Percentiles rank a stretch among this genome's conserved stretches.
These are phyloP conservation scores for Drosophila seguyi DNA, from an alignment of 1,140 invertebrate species.

Conservation along the genomic window DNA sequence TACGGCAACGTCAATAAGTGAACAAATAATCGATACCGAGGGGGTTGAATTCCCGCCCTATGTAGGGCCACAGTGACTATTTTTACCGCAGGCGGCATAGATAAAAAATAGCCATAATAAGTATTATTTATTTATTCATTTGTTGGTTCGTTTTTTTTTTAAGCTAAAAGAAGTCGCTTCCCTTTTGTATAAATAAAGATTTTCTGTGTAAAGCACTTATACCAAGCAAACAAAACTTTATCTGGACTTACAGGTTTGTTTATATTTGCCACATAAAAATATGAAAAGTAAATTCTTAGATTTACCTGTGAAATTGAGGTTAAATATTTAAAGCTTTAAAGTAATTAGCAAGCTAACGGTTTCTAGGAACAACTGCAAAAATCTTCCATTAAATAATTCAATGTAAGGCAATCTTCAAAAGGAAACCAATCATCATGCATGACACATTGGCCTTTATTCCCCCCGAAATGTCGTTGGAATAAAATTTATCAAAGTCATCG, in stretches of 20 bases:
- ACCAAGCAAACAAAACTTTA: no score
- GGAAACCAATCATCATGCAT: background rate
- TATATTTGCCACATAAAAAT: background rate
- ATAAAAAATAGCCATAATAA: no score
- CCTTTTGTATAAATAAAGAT: no score
- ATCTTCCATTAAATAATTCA: background rate
- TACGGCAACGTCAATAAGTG: background rate
- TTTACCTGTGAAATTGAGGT: background rate
- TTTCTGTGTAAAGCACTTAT: background rate
- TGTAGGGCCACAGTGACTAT: background rate
- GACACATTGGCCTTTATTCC: background rate
- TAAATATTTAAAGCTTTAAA: background rate
- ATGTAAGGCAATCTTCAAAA: background rate
- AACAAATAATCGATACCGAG: conserved; percentile 28
- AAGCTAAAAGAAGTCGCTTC: background rate
- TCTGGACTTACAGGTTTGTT: background rate
- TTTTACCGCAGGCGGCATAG: no score
- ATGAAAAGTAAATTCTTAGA: background rate
- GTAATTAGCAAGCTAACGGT: background rate
- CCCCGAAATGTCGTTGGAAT: background rate
- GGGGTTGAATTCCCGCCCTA: background rate
- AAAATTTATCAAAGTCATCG: conserved; percentile 9
- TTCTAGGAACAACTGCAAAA: background rate
- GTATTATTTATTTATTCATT: background rate
- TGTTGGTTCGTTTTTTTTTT: background rate